phyloP scores from a whole-genome alignment of 2,113 vertebrate genomes.

The Nycticryphes semicollaris region DNA sequence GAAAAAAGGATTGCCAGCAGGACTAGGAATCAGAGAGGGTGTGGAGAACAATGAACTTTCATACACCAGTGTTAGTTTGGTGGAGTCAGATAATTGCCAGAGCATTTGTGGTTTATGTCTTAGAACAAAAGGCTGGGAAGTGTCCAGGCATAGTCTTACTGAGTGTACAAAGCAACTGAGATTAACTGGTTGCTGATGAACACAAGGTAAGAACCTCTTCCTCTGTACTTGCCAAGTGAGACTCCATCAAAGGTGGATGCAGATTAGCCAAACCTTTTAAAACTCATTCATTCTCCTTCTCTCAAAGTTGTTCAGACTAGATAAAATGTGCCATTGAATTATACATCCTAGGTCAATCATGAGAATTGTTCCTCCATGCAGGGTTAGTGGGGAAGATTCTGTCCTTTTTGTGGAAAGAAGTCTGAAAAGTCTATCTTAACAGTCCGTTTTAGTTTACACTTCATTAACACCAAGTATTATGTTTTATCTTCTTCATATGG shows the following conservation, averaged over 20 bases:
- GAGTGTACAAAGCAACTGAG: neutral
- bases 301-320: neutral
- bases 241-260: neutral
- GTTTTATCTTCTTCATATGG: neutral
- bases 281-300: neutral
- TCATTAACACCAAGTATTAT: neutral
- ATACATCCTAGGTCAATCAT: neutral
- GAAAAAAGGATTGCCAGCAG: neutral
- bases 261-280: neutral
- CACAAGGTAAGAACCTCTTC: neutral
- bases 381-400: neutral
- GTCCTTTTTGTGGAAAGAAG: neutral
- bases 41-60: neutral
- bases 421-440: neutral
- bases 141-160: neutral
- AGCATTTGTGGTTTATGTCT: slow-evolving; percentile 25
- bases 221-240: neutral
- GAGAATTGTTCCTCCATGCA: neutral
- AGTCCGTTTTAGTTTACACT: neutral
- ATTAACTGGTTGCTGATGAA: neutral
- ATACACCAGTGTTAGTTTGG: neutral
- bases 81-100: neutral
- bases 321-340: neutral
- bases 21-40: neutral
- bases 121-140: slow-evolving; percentile 23